Evolutionary conservation across 2,113 vertebrate genomes (phyloP).

Genomic region (Azemiops feae): DNA sequence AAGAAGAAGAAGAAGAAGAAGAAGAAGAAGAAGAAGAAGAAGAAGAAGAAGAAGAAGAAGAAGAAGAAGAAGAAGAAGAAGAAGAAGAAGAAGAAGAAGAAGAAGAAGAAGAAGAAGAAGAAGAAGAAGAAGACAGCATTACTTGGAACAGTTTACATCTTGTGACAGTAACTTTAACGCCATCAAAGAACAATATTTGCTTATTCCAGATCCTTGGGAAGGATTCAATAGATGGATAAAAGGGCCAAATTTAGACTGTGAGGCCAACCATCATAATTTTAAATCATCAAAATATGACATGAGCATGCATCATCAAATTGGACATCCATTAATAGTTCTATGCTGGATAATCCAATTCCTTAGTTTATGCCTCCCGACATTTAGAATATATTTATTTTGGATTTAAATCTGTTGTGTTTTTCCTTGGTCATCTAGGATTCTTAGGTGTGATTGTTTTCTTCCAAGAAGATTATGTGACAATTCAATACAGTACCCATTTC

Average conservation of each 20-base stretch:
- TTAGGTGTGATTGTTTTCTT: neutral
- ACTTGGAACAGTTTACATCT: neutral
- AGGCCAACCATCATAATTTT: neutral
- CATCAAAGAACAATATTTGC: neutral
- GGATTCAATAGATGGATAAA: neutral
- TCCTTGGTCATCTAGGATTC: neutral
- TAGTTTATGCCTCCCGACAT: neutral
- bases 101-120: neutral
- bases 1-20: too few species aligned
- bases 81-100: neutral
- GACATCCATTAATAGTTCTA: neutral
- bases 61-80: too few species aligned
- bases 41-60: too few species aligned
- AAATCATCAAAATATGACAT: neutral
- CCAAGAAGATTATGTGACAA: too few species aligned
- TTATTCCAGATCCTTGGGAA: neutral
- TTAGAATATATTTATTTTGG: neutral
- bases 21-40: neutral
- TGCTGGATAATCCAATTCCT: neutral
- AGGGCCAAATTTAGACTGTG: neutral
- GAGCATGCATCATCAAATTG: neutral
- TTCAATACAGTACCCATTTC: too few species aligned
- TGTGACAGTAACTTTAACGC: neutral
- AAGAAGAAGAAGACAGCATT: neutral
- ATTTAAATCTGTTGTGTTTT: neutral